Conservation (phyloP, 2,888 invertebrate species). For the Perizoma flavofasciatum region DNA sequence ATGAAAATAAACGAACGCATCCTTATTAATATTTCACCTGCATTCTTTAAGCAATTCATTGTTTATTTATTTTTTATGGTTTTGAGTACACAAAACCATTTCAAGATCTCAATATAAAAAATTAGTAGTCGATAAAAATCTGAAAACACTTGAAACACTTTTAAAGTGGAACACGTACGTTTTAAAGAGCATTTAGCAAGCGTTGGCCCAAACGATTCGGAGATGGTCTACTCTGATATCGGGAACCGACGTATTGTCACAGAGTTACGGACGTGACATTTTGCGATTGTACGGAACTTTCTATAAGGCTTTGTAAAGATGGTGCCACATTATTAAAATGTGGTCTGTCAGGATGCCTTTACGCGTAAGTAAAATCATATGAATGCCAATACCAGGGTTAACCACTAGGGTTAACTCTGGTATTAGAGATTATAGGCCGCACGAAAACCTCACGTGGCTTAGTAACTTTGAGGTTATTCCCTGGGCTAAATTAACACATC, state of each 20-base stretch:
- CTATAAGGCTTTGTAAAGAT: conserved; percentile 34
- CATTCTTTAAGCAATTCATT: no score
- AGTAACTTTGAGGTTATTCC: no score
- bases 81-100: not conserved
- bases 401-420: no score
- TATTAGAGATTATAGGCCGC: no score
- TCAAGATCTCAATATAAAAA: not conserved
- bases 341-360: no score
- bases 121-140: conserved; percentile 1
- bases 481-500: no score
- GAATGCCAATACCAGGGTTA: no score
- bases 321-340: not conserved
- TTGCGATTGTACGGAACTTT: conserved; percentile 58
- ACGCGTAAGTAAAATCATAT: no score
- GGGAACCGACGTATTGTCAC: conserved; percentile 48
- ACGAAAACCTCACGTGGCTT: no score
- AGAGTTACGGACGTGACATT: conserved; percentile 59
- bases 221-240: conserved; percentile 46
- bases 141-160: conserved; percentile 27
- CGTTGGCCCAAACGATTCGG: conserved; percentile 28
- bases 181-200: conserved; percentile 41
- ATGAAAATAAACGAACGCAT: no score
- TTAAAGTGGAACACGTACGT: conserved; percentile 30
- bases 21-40: no score
- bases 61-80: no score